A percentile compares a stretch with the other conserved stretches of the same genome.
phyloP scores from a whole-genome alignment of 2,888 invertebrate genomes.

The Cremastinae sp. region DNA sequence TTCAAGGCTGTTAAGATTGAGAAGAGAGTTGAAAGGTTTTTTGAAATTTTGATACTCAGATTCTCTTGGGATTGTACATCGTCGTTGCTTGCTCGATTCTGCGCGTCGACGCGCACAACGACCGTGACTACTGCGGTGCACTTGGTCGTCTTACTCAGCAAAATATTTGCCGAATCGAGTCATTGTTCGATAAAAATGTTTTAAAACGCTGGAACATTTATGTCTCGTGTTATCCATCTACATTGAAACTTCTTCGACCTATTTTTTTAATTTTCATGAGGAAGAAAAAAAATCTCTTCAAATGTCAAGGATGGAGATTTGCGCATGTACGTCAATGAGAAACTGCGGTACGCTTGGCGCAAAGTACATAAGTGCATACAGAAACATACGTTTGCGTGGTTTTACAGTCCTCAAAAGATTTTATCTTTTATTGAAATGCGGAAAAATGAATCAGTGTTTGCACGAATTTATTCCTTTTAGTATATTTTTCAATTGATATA shows the following conservation, averaged over 20 bases:
- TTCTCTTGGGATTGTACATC: background rate
- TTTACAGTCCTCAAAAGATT: too few species aligned
- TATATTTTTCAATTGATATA: too few species aligned
- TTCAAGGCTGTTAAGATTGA: too few species aligned
- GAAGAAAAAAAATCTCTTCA: background rate
- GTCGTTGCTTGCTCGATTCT: conserved; percentile 40
- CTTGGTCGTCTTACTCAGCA: conserved; percentile 41
- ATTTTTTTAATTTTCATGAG: background rate
- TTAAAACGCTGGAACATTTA: conserved; percentile 19
- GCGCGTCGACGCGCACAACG: conserved; percentile 59
- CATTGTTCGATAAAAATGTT: background rate
- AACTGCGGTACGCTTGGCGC: conserved; percentile 53
- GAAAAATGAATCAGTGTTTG: too few species aligned
- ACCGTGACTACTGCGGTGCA: conserved; percentile 59
- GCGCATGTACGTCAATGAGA: conserved; percentile 34
- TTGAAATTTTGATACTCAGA: background rate
- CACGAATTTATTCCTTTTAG: too few species aligned
- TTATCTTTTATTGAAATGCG: too few species aligned
- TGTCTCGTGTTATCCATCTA: conserved; percentile 6
- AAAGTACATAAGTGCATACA: conserved; percentile 28
- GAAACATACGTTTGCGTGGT: too few species aligned
- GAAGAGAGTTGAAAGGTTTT: background rate
- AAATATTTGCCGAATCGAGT: conserved; percentile 32
- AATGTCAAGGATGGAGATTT: conserved; percentile 12
- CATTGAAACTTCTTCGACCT: background rate